Evolutionary conservation across 2,888 invertebrate species (phyloP).

Genomic region (Carterocephalus palaemon): DNA sequence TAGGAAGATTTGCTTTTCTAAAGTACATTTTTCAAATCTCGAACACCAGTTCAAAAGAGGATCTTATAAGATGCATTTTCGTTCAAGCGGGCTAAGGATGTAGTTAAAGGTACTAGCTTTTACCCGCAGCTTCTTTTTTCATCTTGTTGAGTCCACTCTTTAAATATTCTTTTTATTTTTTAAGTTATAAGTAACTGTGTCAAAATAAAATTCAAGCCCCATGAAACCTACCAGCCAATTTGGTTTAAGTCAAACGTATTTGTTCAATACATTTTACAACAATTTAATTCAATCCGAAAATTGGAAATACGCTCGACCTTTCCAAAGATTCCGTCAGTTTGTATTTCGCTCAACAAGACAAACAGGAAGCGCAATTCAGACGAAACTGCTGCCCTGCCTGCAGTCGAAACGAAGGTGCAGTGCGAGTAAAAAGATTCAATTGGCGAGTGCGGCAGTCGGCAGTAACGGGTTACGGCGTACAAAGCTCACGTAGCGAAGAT

Average conservation of each 20-base stretch:
- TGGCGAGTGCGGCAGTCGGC: constrained; percentile 3
- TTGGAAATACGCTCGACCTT: neutral
- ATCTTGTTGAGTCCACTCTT: too few species aligned
- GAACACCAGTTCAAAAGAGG: too few species aligned
- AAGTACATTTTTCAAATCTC: constrained; percentile 16
- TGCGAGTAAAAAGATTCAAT: constrained; percentile 12
- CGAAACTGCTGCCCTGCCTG: neutral
- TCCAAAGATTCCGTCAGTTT: neutral
- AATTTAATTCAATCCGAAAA: neutral
- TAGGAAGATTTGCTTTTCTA: constrained; percentile 1
- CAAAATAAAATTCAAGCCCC: too few species aligned
- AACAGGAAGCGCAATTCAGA: constrained; percentile 15
- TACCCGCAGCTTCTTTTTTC: too few species aligned
- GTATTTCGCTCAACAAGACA: neutral
- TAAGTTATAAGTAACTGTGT: too few species aligned
- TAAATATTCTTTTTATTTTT: too few species aligned
- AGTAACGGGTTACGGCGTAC: neutral
- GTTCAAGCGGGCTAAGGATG: neutral
- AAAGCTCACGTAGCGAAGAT: constrained; percentile 14
- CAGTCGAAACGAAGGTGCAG: too few species aligned
- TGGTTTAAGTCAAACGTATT: too few species aligned
- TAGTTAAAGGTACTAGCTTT: too few species aligned
- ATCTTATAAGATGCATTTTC: constrained; percentile 8
- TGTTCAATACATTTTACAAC: too few species aligned
- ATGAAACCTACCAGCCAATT: too few species aligned